A percentile compares a stretch with the other conserved stretches of the same genome.
These are phyloP conservation scores for Eilema sororculum DNA, from an alignment of 2,888 invertebrate genomes.

Conservation along the genomic window DNA sequence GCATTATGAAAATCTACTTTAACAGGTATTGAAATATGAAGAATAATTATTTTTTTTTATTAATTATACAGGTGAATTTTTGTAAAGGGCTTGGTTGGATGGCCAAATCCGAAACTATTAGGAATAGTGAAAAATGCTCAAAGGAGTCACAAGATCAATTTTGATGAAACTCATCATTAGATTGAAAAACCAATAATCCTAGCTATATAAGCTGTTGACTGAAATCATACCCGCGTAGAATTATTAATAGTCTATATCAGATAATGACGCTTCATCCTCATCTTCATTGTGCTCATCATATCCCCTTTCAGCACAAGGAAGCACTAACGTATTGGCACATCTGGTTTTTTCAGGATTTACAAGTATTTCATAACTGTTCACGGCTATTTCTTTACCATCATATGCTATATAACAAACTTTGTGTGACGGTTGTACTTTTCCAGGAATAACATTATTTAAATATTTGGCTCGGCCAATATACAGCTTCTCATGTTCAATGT, in stretches of 20 bases:
- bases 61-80: too few species aligned
- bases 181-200: too few species aligned
- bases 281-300: constrained; percentile 31
- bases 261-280: constrained; percentile 8
- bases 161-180: too few species aligned
- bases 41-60: too few species aligned
- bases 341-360: constrained; percentile 52
- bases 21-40: too few species aligned
- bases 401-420: constrained; percentile 91
- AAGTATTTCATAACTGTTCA: constrained; percentile 63
- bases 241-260: constrained; percentile 2
- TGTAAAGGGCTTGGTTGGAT: too few species aligned
- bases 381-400: constrained; percentile 57
- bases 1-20: too few species aligned
- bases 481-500: constrained; percentile 76
- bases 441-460: constrained; percentile 91
- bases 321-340: constrained; percentile 38
- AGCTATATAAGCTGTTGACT: too few species aligned
- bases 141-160: too few species aligned
- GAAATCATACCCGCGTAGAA: too few species aligned
- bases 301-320: constrained; percentile 31
- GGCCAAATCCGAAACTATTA: too few species aligned
- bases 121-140: too few species aligned
- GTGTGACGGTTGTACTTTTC: constrained; percentile 91
- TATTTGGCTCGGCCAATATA: constrained; percentile 90